These are phyloP conservation scores for Drosophila kanapiae DNA, from an alignment of 1,140 invertebrate species.

Conservation along the genomic window DNA sequence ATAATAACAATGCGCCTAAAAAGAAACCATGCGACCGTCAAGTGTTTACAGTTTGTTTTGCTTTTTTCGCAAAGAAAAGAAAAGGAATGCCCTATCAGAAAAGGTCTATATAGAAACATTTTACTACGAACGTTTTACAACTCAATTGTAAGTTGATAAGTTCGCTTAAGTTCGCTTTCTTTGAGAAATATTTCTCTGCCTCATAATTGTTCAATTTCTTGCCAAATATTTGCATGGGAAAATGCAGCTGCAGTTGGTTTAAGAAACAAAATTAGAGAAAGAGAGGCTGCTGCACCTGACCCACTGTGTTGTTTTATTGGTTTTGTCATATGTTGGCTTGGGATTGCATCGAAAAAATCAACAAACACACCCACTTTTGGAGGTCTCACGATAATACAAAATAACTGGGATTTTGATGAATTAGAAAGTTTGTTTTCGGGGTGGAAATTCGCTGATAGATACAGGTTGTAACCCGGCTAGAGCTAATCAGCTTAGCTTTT, in stretches of 20 bases:
- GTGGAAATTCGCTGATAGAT: neutral
- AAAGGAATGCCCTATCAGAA: slow-evolving; percentile 11
- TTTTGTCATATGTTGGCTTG: slow-evolving; percentile 31
- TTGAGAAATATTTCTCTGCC: slow-evolving; percentile 56
- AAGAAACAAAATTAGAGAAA: neutral
- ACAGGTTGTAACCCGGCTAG: neutral
- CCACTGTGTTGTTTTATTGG: slow-evolving; percentile 44
- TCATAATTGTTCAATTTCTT: slow-evolving; percentile 59
- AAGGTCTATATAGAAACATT: slow-evolving; percentile 7
- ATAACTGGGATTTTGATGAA: slow-evolving; percentile 10
- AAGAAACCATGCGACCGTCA: slow-evolving; percentile 66
- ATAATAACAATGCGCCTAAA: slow-evolving; percentile 76
- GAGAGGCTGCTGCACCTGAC: slow-evolving; percentile 59
- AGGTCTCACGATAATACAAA: slow-evolving; percentile 19
- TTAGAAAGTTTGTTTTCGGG: slow-evolving; percentile 37
- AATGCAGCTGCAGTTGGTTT: slow-evolving; percentile 51
- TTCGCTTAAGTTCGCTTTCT: slow-evolving; percentile 45
- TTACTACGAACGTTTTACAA: slow-evolving; percentile 49
- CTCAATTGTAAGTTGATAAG: slow-evolving; percentile 4
- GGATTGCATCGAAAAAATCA: slow-evolving; percentile 60
- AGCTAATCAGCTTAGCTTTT: slow-evolving; percentile 39
- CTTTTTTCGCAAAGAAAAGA: slow-evolving; percentile 26
- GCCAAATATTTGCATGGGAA: slow-evolving; percentile 77
- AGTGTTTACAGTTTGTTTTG: slow-evolving; percentile 70
- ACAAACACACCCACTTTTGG: slow-evolving; percentile 72